Evolutionary conservation across 2,113 vertebrate species (phyloP).

Genomic region (Polypterus bichir): DNA sequence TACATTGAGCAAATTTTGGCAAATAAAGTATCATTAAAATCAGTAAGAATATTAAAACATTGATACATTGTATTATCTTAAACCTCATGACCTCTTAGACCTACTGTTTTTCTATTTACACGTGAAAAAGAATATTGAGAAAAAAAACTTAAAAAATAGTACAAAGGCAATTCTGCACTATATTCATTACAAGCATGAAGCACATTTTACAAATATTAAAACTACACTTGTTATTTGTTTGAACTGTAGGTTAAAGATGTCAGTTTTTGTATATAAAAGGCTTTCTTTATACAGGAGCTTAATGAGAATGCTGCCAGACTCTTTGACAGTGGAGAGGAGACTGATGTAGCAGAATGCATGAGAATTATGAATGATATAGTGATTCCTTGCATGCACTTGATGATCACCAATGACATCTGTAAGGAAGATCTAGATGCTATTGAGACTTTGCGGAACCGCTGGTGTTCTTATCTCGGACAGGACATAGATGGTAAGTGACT

Average conservation of each 20-base stretch:
- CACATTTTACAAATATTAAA: no score
- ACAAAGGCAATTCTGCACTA: no score
- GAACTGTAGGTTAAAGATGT: neutral
- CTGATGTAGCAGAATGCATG: slow-evolving; percentile 61
- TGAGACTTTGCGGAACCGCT: slow-evolving; percentile 74
- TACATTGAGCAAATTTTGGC: no score
- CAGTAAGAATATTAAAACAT: no score
- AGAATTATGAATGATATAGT: slow-evolving; percentile 75
- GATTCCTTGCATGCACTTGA: slow-evolving; percentile 90
- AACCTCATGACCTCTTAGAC: no score
- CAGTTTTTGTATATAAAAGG: neutral
- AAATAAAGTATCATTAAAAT: no score
- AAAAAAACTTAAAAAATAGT: no score
- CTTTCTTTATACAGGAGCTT: slow-evolving; percentile 48
- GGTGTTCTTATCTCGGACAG: slow-evolving; percentile 87
- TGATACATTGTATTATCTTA: no score
- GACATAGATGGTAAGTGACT: slow-evolving; percentile 70
- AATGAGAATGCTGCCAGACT: slow-evolving; percentile 69
- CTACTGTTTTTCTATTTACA: no score
- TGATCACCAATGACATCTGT: slow-evolving; percentile 55
- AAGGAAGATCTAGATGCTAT: slow-evolving; percentile 75
- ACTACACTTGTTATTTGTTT: no score
- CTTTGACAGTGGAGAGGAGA: slow-evolving; percentile 67
- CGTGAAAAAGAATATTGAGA: no score
- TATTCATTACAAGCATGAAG: no score